Percentiles rank a stretch among this genome's conserved stretches.
phyloP scores from a whole-genome alignment of 2,113 vertebrate genomes.

The Pelmatolapia mariae region DNA sequence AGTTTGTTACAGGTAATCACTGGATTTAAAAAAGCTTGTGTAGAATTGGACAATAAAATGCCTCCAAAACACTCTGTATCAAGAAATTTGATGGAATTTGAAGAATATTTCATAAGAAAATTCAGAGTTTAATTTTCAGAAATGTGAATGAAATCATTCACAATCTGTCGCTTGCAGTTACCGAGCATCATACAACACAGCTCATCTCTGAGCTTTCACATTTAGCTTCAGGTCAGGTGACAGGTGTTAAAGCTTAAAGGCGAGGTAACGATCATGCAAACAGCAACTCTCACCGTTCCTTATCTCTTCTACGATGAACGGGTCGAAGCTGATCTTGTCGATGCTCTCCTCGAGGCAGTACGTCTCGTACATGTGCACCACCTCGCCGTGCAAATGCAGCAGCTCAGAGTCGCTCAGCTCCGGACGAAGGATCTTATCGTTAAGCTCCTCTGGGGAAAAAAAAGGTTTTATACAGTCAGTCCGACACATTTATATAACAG shows the following conservation, averaged over 20 bases:
- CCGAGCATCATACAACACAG: not conserved
- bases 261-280: not conserved
- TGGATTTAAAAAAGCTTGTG: not conserved
- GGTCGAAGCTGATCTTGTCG: conserved; percentile 93
- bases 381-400: conserved; percentile 82
- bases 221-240: not conserved
- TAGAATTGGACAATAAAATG: not conserved
- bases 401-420: conserved; percentile 86
- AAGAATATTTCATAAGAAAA: not conserved
- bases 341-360: conserved; percentile 94
- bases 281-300: conserved; percentile 75
- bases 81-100: not conserved
- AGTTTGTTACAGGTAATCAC: not conserved
- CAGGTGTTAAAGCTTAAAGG: not conserved
- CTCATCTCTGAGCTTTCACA: not conserved
- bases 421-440: conserved; percentile 88
- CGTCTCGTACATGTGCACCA: conserved; percentile 86
- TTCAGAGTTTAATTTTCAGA: not conserved
- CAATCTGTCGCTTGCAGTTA: not conserved
- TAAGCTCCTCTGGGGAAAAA: conserved; percentile 87
- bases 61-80: not conserved
- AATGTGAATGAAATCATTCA: not conserved
- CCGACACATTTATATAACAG: not conserved
- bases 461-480: not conserved
- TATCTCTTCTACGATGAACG: conserved; percentile 90